Evolutionary conservation across 2,888 invertebrate genomes (phyloP).

Genomic region (Andrena bicolor): DNA sequence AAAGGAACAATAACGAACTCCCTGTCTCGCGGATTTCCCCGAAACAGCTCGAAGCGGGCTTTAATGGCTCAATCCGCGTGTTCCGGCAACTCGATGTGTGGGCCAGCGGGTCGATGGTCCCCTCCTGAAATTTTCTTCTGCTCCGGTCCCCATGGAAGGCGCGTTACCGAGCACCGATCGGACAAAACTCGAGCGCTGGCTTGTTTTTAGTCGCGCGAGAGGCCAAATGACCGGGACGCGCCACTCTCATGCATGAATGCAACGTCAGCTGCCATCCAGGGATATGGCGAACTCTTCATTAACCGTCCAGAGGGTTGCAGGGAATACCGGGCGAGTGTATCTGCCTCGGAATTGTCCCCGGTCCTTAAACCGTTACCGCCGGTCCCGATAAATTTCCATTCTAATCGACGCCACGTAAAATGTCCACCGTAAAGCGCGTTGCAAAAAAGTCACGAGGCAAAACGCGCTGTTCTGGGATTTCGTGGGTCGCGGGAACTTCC

Average conservation of each 20-base stretch:
- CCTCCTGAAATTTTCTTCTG: slow-evolving; percentile 72
- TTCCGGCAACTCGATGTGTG: slow-evolving; percentile 83
- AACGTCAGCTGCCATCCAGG: slow-evolving; percentile 79
- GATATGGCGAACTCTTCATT: slow-evolving; percentile 79
- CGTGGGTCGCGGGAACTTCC: neutral
- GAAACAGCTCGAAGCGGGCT: slow-evolving; percentile 66
- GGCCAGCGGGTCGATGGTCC: slow-evolving; percentile 67
- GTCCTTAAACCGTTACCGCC: neutral
- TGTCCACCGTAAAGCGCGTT: neutral
- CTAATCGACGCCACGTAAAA: neutral
- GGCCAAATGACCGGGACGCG: slow-evolving; percentile 78
- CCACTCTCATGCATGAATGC: slow-evolving; percentile 82
- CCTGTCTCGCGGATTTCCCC: slow-evolving; percentile 68
- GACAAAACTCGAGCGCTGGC: slow-evolving; percentile 70
- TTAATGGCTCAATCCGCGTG: slow-evolving; percentile 82
- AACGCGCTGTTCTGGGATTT: neutral
- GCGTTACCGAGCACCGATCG: slow-evolving; percentile 71
- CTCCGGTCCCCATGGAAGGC: slow-evolving; percentile 68
- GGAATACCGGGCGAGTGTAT: slow-evolving; percentile 17
- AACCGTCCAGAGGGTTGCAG: slow-evolving; percentile 65
- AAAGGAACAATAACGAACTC: slow-evolving; percentile 48
- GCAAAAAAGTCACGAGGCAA: neutral
- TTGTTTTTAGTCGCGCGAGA: slow-evolving; percentile 72
- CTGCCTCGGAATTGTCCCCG: neutral
- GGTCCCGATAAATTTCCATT: neutral